A percentile compares a stretch with the other conserved stretches of the same genome.
These are phyloP conservation scores for Acromyrmex heyeri DNA, from an alignment of 1,140 invertebrate genomes.

Conservation along the genomic window DNA sequence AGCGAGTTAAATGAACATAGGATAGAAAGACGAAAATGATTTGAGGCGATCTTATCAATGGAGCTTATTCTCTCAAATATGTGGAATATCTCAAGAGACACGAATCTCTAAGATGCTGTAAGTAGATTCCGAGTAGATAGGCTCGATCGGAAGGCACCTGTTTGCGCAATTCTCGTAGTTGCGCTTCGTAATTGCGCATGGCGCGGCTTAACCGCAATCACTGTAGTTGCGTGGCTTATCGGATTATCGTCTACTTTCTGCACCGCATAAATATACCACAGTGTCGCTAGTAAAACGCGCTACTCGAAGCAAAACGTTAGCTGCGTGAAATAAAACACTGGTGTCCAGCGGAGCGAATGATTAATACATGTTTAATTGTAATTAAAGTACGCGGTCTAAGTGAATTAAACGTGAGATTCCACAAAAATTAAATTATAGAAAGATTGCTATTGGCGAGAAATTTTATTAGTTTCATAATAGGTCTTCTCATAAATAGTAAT, in stretches of 20 bases:
- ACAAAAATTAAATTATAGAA: background rate
- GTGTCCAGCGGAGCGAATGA: constrained; percentile 25
- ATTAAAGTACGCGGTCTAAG: background rate
- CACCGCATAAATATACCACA: constrained; percentile 46
- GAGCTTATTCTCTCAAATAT: background rate
- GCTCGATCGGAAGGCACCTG: constrained; percentile 35
- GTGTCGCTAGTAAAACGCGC: background rate
- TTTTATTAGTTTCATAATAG: background rate
- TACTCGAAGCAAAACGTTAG: constrained; percentile 1
- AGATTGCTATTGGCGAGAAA: background rate
- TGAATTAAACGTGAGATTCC: constrained; percentile 5
- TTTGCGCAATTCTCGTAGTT: constrained; percentile 44
- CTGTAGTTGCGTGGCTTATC: constrained; percentile 59
- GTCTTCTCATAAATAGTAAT: background rate
- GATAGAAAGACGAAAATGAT: background rate
- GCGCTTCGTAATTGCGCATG: constrained; percentile 40
- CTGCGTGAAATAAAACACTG: constrained; percentile 11
- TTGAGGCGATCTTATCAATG: background rate
- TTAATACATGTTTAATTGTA: constrained; percentile 38
- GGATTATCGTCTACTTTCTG: constrained; percentile 64
- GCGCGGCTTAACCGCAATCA: constrained; percentile 53
- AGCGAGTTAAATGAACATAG: constrained; percentile 12
- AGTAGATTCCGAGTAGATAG: background rate
- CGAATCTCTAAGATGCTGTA: background rate
- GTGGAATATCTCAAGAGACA: constrained; percentile 2